These are phyloP conservation scores for Drosophila helvetica DNA, from an alignment of 2,888 invertebrate species.

Conservation along the genomic window DNA sequence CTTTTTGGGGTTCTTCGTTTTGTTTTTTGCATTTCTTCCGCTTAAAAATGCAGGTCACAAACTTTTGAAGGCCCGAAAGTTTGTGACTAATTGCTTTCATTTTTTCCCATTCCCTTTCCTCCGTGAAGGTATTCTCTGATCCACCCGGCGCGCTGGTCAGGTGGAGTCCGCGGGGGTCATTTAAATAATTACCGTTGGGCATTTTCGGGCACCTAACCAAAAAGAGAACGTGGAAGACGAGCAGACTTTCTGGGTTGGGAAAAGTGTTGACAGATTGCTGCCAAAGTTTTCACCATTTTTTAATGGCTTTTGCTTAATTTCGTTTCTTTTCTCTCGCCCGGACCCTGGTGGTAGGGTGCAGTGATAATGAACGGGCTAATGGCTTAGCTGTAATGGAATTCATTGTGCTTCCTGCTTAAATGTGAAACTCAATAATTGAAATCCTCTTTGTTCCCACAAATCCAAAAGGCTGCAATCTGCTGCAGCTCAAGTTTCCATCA, in stretches of 20 bases:
- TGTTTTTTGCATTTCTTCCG: too few relatives aligned
- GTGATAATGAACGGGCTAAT: too few relatives aligned
- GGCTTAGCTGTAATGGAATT: constrained; percentile 9
- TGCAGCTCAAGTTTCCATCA: not conserved
- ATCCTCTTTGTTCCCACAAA: not conserved
- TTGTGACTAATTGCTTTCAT: constrained; percentile 77
- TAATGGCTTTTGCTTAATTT: constrained; percentile 69
- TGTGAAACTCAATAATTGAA: constrained; percentile 37
- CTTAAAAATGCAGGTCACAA: constrained; percentile 68
- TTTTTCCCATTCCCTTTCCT: constrained; percentile 47
- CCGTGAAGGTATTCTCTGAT: constrained; percentile 35
- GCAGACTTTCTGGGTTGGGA: not conserved
- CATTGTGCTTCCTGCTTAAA: constrained; percentile 11
- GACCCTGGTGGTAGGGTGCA: not conserved
- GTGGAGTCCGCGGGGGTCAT: constrained; percentile 25
- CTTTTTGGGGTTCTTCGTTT: too few relatives aligned
- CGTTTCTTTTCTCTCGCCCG: constrained; percentile 44
- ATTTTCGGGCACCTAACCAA: constrained; percentile 53
- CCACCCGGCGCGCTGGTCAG: constrained; percentile 40
- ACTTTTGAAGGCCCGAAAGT: constrained; percentile 62
- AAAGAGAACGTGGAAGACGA: not conserved
- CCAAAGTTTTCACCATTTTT: constrained; percentile 68
- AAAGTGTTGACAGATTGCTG: constrained; percentile 78
- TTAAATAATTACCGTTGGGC: constrained; percentile 69
- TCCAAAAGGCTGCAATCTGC: not conserved